phyloP scores from a whole-genome alignment of 2,888 invertebrate species.

The Periphyllus acericola region DNA sequence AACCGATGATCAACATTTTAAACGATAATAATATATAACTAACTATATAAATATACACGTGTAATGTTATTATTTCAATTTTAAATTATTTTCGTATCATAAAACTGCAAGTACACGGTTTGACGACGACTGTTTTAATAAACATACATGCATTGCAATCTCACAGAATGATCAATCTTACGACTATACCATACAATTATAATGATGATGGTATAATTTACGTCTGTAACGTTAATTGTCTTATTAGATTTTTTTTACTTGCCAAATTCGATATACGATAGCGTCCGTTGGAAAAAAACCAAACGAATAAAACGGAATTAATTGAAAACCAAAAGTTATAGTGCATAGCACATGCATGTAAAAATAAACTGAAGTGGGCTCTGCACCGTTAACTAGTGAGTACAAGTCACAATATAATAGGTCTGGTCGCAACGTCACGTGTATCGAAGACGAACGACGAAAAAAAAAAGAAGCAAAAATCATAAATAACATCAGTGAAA shows the following conservation, averaged over 20 bases:
- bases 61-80: no score
- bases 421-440: neutral
- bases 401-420: neutral
- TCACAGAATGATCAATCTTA: neutral
- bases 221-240: neutral
- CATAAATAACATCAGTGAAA: constrained; percentile 15
- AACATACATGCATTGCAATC: neutral
- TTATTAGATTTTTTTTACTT: neutral
- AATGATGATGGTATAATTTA: neutral
- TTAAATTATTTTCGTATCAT: no score
- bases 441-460: neutral
- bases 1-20: no score
- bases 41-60: no score
- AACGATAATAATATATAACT: no score
- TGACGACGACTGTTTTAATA: neutral
- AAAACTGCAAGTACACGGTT: no score
- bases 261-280: neutral
- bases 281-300: neutral
- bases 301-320: neutral
- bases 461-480: neutral
- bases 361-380: neutral
- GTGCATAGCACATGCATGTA: neutral
- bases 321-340: neutral
- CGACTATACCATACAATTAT: neutral
- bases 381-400: neutral